These are phyloP conservation scores for Agriopis marginaria DNA, from an alignment of 2,888 invertebrate species.

Conservation along the genomic window DNA sequence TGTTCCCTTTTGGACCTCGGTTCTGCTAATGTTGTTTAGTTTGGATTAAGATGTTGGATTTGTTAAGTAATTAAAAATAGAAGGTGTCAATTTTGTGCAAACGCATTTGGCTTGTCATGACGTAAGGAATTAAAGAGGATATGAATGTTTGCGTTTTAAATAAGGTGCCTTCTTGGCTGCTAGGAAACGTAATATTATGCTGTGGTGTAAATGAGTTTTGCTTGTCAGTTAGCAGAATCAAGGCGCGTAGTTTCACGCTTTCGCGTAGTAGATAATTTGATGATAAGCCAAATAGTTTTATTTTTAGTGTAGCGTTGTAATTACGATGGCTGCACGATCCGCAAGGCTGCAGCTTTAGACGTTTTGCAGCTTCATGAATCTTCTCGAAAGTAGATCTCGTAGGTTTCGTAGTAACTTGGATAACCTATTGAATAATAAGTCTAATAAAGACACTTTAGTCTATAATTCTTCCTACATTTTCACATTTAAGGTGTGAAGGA, in stretches of 20 bases:
- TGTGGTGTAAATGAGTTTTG: conserved; percentile 38
- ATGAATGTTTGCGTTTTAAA: conserved; percentile 11
- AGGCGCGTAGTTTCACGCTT: conserved; percentile 59
- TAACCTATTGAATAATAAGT: conserved; percentile 53
- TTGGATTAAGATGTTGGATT: conserved; percentile 37
- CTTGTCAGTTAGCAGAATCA: conserved; percentile 50
- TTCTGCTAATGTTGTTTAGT: conserved; percentile 49
- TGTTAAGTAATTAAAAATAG: conserved; percentile 32
- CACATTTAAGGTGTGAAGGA: conserved; percentile 58
- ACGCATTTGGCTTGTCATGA: conserved; percentile 13
- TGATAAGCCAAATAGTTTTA: conserved; percentile 71
- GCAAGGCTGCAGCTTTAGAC: conserved; percentile 78
- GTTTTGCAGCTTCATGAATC: conserved; percentile 58
- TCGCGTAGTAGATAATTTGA: conserved; percentile 59
- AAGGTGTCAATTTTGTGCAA: conserved; percentile 39
- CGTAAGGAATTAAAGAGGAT: conserved; percentile 1
- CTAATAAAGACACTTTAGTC: conserved; percentile 64
- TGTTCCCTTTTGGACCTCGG: conserved; percentile 47
- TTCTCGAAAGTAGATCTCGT: conserved; percentile 63
- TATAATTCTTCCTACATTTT: conserved; percentile 64
- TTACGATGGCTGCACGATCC: conserved; percentile 63
- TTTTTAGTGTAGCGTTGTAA: conserved; percentile 64
- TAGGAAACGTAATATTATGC: conserved; percentile 24
- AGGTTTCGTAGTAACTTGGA: conserved; percentile 64
- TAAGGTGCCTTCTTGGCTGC: conserved; percentile 16